Evolutionary conservation across 2,113 vertebrate species (phyloP).

Genomic region (Python bivittatus): DNA sequence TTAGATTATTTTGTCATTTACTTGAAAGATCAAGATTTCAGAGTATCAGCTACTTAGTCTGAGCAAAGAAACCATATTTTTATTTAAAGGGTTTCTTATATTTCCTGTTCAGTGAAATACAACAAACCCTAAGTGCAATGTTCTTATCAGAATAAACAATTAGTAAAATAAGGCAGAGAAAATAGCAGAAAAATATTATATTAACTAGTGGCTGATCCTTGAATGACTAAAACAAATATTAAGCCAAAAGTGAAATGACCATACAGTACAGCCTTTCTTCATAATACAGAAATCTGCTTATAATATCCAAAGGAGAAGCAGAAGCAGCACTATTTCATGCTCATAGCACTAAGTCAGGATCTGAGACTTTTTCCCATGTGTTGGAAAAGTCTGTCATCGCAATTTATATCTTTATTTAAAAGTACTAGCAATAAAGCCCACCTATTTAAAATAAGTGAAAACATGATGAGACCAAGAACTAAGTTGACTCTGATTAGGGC

Average conservation of each 20-base stretch:
- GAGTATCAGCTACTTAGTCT: slow-evolving; percentile 33
- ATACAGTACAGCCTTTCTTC: fast-evolving
- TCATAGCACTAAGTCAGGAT: neutral
- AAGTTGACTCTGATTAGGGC: neutral
- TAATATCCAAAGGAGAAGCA: neutral
- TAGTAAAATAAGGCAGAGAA: neutral
- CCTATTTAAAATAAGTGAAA: neutral
- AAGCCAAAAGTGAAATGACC: neutral
- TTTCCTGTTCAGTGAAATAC: slow-evolving; percentile 8
- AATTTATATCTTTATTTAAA: neutral
- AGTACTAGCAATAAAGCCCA: neutral
- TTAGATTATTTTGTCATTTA: slow-evolving; percentile 45
- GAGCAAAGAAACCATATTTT: slow-evolving; percentile 5
- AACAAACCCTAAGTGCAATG: neutral
- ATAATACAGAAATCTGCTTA: neutral
- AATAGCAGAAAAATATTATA: neutral
- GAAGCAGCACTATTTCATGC: neutral
- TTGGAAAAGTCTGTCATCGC: neutral
- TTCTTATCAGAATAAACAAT: neutral
- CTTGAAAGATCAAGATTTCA: slow-evolving; percentile 33
- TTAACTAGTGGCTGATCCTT: neutral
- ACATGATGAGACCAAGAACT: neutral
- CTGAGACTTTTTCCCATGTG: neutral
- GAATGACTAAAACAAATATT: neutral
- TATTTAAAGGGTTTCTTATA: neutral